Conservation (phyloP, 2,797 vertebrate genomes). For the Mastacembelus armatus region DNA sequence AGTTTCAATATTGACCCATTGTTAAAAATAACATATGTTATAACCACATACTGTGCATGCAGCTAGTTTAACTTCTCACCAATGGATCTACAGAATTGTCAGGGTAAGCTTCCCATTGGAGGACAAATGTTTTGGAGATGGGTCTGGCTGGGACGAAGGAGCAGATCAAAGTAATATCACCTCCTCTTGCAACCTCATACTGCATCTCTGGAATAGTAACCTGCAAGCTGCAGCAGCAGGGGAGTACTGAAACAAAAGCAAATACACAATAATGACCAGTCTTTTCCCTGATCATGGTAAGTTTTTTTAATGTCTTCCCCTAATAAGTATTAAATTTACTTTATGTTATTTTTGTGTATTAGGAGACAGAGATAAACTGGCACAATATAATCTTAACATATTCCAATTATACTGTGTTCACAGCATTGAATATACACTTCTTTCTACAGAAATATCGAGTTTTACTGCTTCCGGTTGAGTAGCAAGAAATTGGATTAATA, state of each 20-base stretch:
- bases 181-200: constrained; percentile 73
- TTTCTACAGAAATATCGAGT: no score
- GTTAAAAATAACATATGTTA: no score
- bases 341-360: neutral
- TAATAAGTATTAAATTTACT: neutral
- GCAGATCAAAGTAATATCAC: constrained; percentile 74
- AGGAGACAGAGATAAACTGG: neutral
- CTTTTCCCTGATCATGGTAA: neutral
- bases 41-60: neutral
- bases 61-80: constrained; percentile 64
- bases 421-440: no score
- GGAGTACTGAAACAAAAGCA: constrained; percentile 69
- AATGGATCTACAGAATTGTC: neutral
- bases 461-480: constrained; percentile 36
- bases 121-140: neutral
- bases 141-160: constrained; percentile 66
- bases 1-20: no score
- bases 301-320: neutral
- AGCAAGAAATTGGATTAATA: constrained; percentile 53
- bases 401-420: no score
- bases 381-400: neutral
- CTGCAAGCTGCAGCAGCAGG: constrained; percentile 62
- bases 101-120: constrained; percentile 67
- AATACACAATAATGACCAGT: neutral
- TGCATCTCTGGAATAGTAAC: constrained; percentile 68